These are phyloP conservation scores for Megaptera novaeangliae DNA, from an alignment of 2,113 vertebrate genomes.

Conservation along the genomic window DNA sequence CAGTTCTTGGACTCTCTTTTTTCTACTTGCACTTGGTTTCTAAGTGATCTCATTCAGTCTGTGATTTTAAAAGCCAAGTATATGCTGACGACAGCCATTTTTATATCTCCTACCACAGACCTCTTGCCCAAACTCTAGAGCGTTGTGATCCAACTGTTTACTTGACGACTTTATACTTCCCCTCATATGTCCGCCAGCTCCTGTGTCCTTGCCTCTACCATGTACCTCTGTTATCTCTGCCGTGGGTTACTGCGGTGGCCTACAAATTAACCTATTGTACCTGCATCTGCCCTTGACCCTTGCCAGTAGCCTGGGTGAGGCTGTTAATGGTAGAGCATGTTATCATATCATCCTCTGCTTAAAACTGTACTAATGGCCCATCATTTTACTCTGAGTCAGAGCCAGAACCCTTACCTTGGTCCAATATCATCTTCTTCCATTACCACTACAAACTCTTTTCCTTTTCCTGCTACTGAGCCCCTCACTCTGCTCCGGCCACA, in stretches of 20 bases:
- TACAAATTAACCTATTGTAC: neutral
- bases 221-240: neutral
- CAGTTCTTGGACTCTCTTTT: neutral
- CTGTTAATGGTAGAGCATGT: neutral
- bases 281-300: neutral
- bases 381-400: neutral
- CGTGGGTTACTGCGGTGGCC: neutral
- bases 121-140: neutral
- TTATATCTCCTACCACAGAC: neutral
- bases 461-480: neutral
- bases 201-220: fast-evolving
- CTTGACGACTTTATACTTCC: neutral
- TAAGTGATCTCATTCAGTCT: neutral
- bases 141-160: neutral
- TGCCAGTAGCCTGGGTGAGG: neutral
- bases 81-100: neutral
- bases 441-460: neutral
- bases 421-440: neutral
- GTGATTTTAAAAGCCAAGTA: neutral
- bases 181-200: neutral
- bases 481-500: neutral
- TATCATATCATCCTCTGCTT: neutral
- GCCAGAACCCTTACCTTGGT: too few species aligned
- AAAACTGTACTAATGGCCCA: neutral
- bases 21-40: neutral